These are phyloP conservation scores for Cephalopterus ornatus DNA, from an alignment of 2,113 vertebrate genomes.

Conservation along the genomic window DNA sequence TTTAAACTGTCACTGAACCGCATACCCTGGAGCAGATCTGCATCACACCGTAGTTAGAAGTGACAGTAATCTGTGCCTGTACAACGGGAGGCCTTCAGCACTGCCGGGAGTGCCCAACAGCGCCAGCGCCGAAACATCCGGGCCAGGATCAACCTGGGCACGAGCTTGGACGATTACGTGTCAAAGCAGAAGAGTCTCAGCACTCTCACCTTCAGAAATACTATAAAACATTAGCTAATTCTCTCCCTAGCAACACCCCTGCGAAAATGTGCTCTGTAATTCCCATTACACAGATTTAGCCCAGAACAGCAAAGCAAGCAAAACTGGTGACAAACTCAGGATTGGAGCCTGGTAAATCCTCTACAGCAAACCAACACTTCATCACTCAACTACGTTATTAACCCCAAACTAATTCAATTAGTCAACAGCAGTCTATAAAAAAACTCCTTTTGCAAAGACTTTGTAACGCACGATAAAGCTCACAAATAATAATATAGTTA, in stretches of 20 bases:
- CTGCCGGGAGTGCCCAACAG: neutral
- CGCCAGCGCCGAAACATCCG: neutral
- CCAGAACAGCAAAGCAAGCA: constrained; percentile 6
- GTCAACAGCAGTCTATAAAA: neutral
- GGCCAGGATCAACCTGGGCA: neutral
- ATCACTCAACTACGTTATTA: neutral
- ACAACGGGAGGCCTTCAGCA: neutral
- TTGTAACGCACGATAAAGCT: neutral
- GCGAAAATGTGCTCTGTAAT: neutral
- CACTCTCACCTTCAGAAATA: neutral
- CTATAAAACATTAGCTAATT: neutral
- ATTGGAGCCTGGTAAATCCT: neutral
- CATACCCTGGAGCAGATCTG: constrained; percentile 52
- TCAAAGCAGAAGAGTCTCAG: neutral
- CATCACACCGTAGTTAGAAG: constrained; percentile 41
- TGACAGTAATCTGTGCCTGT: constrained; percentile 57
- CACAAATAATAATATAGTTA: neutral
- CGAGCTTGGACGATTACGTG: neutral
- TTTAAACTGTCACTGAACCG: constrained; percentile 40
- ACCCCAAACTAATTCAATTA: constrained; percentile 17
- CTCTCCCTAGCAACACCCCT: neutral
- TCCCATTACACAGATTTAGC: neutral
- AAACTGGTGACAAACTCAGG: neutral
- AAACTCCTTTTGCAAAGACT: neutral
- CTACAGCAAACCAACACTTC: neutral